phyloP scores from a whole-genome alignment of 2,888 invertebrate genomes.

The Himalopsyche kuldschensis region DNA sequence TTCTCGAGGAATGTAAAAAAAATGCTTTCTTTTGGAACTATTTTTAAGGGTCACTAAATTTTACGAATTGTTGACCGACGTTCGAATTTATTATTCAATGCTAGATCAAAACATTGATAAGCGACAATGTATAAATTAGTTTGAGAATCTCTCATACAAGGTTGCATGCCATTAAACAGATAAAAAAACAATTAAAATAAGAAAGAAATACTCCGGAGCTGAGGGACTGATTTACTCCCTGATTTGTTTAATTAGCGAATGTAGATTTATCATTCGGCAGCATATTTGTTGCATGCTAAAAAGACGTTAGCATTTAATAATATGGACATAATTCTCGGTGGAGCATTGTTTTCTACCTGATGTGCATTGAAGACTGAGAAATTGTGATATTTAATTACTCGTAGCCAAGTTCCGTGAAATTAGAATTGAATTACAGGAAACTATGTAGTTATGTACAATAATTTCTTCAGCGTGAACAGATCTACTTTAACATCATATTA shows the following conservation, averaged over 20 bases:
- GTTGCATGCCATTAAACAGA: not conserved
- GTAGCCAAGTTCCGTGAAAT: not conserved
- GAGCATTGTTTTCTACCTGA: not conserved
- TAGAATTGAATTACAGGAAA: not conserved
- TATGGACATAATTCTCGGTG: not conserved
- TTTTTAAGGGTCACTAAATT: no score
- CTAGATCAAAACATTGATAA: no score
- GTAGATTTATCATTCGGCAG: not conserved
- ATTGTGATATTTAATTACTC: not conserved
- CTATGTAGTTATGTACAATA: not conserved
- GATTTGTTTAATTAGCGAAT: not conserved
- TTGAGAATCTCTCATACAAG: not conserved
- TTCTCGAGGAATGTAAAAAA: no score
- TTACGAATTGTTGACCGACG: no score
- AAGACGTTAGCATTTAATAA: not conserved
- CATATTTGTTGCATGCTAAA: not conserved
- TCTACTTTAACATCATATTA: not conserved
- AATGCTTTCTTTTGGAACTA: no score
- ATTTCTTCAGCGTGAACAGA: not conserved
- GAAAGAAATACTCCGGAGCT: not conserved
- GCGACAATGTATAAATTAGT: no score
- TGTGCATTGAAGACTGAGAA: not conserved
- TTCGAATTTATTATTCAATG: no score
- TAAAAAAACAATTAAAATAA: not conserved
- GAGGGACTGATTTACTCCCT: not conserved